Percentiles rank a stretch among this genome's conserved stretches.
Conservation (phyloP, 2,797 vertebrate genomes). For the Labeo calbasu region DNA sequence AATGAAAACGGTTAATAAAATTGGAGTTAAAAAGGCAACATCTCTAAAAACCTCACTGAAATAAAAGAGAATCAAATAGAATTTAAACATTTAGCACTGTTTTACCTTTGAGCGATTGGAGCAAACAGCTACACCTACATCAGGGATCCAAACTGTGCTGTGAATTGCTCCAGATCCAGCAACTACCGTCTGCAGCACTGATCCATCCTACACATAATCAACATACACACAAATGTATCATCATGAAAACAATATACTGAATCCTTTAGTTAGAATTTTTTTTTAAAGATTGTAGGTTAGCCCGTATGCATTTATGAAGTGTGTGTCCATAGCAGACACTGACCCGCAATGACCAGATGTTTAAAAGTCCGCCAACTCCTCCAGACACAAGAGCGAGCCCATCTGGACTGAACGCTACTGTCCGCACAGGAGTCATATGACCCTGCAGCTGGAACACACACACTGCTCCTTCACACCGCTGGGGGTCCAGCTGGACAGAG, state of each 20-base stretch:
- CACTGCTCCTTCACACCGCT: conserved; percentile 66
- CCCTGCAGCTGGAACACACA: conserved; percentile 92
- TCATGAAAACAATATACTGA: background rate
- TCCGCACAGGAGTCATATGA: conserved; percentile 92
- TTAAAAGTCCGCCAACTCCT: conserved; percentile 94
- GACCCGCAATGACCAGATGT: conserved; percentile 96
- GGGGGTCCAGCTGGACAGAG: conserved; percentile 53
- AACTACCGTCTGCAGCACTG: conserved; percentile 92
- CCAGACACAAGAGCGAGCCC: conserved; percentile 91
- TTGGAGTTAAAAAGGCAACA: background rate
- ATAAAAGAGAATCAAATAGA: background rate
- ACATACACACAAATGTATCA: conserved; percentile 38
- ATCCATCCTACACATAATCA: conserved; percentile 85
- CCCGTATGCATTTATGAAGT: background rate
- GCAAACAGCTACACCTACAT: conserved; percentile 93
- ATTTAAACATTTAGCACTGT: background rate
- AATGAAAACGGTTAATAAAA: background rate
- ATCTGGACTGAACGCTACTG: conserved; percentile 91
- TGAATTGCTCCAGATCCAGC: conserved; percentile 95
- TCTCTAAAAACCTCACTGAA: background rate
- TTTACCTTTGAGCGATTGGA: conserved; percentile 96
- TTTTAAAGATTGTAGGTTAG: background rate
- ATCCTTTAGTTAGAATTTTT: background rate
- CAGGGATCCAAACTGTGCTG: conserved; percentile 95
- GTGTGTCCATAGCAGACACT: conserved; percentile 60